Evolutionary conservation across 2,113 vertebrate genomes (phyloP).

Genomic region (Gavialis gangeticus): DNA sequence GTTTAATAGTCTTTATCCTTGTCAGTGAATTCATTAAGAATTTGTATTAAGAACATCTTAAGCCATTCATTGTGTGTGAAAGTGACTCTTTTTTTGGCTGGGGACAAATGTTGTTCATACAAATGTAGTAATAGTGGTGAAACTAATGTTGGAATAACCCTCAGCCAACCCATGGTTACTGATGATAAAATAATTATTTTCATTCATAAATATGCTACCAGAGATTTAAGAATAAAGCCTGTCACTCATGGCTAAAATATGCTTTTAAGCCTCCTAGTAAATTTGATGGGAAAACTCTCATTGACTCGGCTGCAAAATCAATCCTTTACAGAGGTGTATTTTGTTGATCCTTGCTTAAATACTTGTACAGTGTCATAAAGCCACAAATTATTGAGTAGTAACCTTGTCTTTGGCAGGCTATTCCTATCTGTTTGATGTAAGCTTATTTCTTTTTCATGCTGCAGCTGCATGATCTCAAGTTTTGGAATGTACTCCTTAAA

Average conservation of each 20-base stretch:
- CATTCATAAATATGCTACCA: neutral
- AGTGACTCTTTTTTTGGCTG: neutral
- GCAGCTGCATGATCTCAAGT: neutral
- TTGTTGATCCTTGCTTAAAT: neutral
- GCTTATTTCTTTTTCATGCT: neutral
- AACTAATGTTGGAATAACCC: neutral
- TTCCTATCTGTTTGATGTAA: neutral
- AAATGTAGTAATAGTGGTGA: neutral
- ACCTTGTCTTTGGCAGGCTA: neutral
- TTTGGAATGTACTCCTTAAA: neutral
- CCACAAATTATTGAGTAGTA: neutral
- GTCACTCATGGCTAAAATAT: neutral
- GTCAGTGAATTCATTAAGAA: neutral
- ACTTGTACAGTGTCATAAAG: neutral
- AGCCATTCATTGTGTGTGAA: neutral
- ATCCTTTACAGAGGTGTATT: neutral
- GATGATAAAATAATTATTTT: neutral
- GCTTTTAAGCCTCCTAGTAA: neutral
- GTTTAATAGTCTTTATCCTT: neutral
- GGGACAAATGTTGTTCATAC: neutral
- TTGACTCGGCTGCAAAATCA: neutral
- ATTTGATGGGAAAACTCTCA: neutral
- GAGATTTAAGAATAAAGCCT: neutral
- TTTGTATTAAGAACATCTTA: neutral
- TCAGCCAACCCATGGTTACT: neutral